phyloP scores from a whole-genome alignment of 1,140 invertebrate species.

The Atopsyche davidsoni region DNA sequence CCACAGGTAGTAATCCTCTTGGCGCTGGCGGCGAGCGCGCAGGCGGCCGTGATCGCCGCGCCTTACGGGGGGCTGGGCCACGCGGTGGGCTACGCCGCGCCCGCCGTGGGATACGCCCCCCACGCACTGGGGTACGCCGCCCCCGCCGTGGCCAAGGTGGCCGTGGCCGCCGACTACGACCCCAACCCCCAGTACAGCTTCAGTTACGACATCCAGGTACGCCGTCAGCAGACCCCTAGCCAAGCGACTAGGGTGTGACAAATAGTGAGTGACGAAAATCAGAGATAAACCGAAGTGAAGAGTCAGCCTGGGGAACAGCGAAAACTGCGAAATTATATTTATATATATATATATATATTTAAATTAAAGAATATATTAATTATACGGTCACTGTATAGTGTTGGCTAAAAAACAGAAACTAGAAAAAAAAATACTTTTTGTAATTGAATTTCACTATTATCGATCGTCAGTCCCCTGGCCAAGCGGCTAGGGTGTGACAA shows the following conservation, averaged over 20 bases:
- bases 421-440: too few species aligned
- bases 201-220: conserved; percentile 52
- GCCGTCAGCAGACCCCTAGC: too few species aligned
- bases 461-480: too few species aligned
- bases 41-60: conserved; percentile 13
- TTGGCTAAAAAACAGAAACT: background rate
- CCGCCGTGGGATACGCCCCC: conserved; percentile 1
- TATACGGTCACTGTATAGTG: background rate
- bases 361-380: background rate
- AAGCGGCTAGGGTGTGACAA: too few species aligned
- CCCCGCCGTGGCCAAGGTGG: conserved; percentile 41
- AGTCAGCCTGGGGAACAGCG: too few species aligned
- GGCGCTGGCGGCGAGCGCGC: conserved; percentile 3
- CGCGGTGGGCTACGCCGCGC: conserved; percentile 8
- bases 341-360: background rate
- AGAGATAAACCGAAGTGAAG: too few species aligned
- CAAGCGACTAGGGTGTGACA: too few species aligned
- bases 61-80: conserved; percentile 5
- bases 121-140: conserved; percentile 23
- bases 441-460: too few species aligned
- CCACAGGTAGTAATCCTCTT: conserved; percentile 20
- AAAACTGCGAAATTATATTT: conserved; percentile 4
- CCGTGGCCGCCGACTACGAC: conserved; percentile 46
- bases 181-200: conserved; percentile 53
- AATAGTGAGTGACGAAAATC: too few species aligned